Base-by-base conservation (phyloP, 2,113 vertebrate genomes). In the Pelmatolapia mariae region DNA sequence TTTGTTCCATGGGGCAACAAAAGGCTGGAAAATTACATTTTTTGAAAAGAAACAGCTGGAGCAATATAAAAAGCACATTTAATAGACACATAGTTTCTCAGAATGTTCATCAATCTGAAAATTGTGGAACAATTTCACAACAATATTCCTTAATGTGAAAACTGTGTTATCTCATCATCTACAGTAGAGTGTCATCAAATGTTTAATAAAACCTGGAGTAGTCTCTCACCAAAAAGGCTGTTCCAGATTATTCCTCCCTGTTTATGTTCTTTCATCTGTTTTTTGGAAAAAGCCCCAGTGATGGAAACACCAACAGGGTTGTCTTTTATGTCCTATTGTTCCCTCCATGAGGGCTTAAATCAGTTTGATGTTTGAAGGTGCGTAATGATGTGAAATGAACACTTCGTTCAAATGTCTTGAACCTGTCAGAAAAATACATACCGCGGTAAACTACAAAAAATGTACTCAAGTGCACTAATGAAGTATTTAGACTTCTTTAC, bases 381-480 rank as follows among this genome's bases (percentile, higher is more conserved):
- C 0, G 4, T 57, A 57, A 57, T 57, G 12, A 57, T 0, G 12
- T 26, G 22, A 57, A 26, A 8, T 26, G 26, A 15, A 26, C 54
- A 57, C 54, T 8, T 57, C 3, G 3, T 7, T 26, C 24, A 57
- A 3, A 57, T 57, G 54, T 57, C 54, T 57, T 1, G 54, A 57
- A 2, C 54, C 54, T 26, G 7, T 2, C 54, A 57, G 11, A 56
- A 56, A 56, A 57, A 57, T 26, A 57, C 24, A 26, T 0, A 57
- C 54, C 0, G 2, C 0, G 6, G 0, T 3, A 56, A 26, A 57
- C 22, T 57, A 57, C 54, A 57, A 15, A 56, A 56, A 56, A 56
- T 56, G 1, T 26, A 56, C 24, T 13, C 24, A 26, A 13, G 0
- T 56, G 11, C 54, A 56, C 11, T 26, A 56, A 26, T 13, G 11